Evolutionary conservation across 2,888 invertebrate species (phyloP).

Genomic region (Rotaria magnacalcarata): DNA sequence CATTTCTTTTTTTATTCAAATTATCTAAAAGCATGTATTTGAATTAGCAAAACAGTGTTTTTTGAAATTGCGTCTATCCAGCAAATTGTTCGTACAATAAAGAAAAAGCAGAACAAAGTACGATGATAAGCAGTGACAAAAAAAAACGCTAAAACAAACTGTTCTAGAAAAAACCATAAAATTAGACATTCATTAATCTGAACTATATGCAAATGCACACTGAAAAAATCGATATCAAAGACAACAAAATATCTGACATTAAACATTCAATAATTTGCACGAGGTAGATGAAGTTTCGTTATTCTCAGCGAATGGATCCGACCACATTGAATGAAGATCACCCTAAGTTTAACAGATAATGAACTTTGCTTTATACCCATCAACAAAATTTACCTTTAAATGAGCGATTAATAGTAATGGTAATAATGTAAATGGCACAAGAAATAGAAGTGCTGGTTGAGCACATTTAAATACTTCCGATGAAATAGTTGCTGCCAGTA

Average conservation of each 20-base stretch:
- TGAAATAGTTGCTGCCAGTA: conserved; percentile 91
- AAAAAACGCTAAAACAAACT: background rate
- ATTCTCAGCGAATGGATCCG: conserved; percentile 63
- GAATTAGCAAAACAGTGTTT: background rate
- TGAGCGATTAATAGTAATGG: conserved; percentile 95
- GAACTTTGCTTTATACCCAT: background rate
- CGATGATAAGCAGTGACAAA: background rate
- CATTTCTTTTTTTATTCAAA: background rate
- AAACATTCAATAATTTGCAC: background rate
- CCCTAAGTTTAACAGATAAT: conserved; percentile 66
- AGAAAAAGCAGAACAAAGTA: background rate
- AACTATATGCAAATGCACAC: background rate
- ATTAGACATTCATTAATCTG: background rate
- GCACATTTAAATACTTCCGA: conserved; percentile 96
- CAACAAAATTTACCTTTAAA: conserved; percentile 70
- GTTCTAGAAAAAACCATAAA: background rate
- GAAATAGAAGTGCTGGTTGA: conserved; percentile 89
- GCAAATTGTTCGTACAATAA: background rate
- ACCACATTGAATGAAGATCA: conserved; percentile 94
- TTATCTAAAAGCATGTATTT: background rate
- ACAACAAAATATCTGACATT: background rate
- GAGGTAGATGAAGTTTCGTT: conserved; percentile 29
- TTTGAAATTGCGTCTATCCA: background rate
- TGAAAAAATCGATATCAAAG: background rate
- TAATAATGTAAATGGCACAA: conserved; percentile 92